Percentiles rank a stretch among this genome's conserved stretches.
phyloP scores from a whole-genome alignment of 2,888 invertebrate genomes.

The Trilocha varians region DNA sequence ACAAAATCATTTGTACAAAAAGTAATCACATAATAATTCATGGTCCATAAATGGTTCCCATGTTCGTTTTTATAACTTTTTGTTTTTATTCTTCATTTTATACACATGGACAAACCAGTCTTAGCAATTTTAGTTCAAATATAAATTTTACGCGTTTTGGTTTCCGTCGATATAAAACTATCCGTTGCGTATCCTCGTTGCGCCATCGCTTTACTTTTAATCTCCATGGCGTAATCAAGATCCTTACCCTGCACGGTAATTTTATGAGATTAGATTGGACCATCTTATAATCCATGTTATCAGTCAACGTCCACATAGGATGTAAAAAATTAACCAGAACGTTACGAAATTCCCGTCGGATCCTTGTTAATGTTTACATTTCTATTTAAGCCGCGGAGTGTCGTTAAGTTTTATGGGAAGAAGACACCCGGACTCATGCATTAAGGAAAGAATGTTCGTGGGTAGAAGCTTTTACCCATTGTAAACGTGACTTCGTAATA shows the following conservation, averaged over 20 bases:
- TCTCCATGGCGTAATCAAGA: constrained; percentile 4
- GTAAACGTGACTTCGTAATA: constrained; percentile 18
- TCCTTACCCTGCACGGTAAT: constrained; percentile 3
- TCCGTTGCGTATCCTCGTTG: constrained; percentile 3
- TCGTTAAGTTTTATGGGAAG: constrained; percentile 28
- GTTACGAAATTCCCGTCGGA: constrained; percentile 24
- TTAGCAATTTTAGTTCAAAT: neutral
- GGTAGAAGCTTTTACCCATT: constrained; percentile 16
- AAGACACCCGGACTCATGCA: constrained; percentile 22
- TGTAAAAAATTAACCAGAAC: neutral
- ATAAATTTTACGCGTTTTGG: constrained; percentile 3
- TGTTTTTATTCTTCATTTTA: too few species aligned
- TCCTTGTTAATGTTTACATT: constrained; percentile 27
- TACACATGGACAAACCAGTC: too few species aligned
- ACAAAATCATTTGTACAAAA: too few species aligned
- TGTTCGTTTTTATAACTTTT: too few species aligned
- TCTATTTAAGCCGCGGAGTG: constrained; percentile 23
- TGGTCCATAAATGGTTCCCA: too few species aligned
- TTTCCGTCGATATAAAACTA: constrained; percentile 6
- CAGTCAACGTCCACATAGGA: constrained; percentile 10
- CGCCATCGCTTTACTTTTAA: constrained; percentile 5
- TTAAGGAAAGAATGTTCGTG: constrained; percentile 31
- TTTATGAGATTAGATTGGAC: constrained; percentile 14
- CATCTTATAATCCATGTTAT: constrained; percentile 30
- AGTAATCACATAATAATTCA: too few species aligned